Conservation (phyloP, 2,113 vertebrate species). For the Antechinus stuartii region DNA sequence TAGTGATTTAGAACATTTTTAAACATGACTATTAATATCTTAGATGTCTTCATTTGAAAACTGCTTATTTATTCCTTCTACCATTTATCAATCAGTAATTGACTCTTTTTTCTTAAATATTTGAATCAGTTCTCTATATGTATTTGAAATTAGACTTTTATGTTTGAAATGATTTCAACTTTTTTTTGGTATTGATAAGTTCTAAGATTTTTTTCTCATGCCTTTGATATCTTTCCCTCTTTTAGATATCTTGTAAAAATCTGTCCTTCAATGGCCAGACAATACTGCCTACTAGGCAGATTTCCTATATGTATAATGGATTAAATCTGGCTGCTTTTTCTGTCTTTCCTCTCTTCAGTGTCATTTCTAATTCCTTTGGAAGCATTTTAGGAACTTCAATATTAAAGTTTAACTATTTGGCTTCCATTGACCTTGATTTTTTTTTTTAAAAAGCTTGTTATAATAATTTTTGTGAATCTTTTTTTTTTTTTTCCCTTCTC, state of each 20-base stretch:
- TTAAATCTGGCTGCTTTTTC: not conserved
- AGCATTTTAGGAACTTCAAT: too few relatives aligned
- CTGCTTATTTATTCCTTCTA: too few relatives aligned
- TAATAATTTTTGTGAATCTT: too few relatives aligned
- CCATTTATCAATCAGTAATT: not conserved
- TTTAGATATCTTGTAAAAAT: not conserved
- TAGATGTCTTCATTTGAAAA: not conserved
- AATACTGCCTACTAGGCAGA: not conserved
- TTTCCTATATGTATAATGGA: not conserved
- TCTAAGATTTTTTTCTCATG: not conserved
- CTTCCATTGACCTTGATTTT: too few relatives aligned
- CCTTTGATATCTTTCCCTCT: not conserved
- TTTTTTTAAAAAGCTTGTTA: too few relatives aligned
- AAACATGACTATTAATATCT: not conserved
- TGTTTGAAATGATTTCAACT: not conserved
- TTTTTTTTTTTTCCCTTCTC: too few relatives aligned
- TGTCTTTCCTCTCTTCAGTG: not conserved
- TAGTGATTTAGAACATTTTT: not conserved
- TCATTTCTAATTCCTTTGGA: too few relatives aligned
- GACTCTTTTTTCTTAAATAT: not conserved
- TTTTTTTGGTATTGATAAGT: not conserved
- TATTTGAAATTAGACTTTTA: not conserved
- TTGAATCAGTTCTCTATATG: not conserved
- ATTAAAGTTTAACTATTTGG: too few relatives aligned
- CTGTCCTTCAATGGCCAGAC: not conserved